Base-by-base conservation (phyloP, 2,797 vertebrate genomes). In the Urocyon cinereoargenteus region DNA sequence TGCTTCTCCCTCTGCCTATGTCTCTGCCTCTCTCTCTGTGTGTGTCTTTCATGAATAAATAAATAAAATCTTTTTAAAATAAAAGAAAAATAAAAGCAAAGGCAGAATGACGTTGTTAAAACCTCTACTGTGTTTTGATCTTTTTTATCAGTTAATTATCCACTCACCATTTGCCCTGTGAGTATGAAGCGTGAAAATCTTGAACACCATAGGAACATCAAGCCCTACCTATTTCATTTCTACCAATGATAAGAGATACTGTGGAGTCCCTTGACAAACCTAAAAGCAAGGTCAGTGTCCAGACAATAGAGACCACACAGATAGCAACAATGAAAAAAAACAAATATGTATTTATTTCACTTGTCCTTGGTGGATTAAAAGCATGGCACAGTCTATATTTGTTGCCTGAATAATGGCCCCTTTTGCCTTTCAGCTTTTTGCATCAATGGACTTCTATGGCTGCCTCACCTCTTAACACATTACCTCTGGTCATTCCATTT, bases 391-490 rank as follows among this genome's bases (percentile, higher is more conserved):
- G 16, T 66, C 26, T 64, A 21, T 28, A 61, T 55, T 82, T 89
- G 5, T 51, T 82, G 13, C 28, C 66, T 86, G 51, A 92, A 51
- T 85, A 72, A 86, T 59, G 55, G 77, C 19, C 24, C 57, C n/a
- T 86, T 97, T 90, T 91, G 59, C 75, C 93, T 86, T 91, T 59
- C 26, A 89, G 36, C 10, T 90, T 53, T 95, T 59, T 57, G 34
- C 83, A 85, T 8, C 57, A 77, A 24, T n/a, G 34, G n/a, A 77
- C 55, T 94, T 92, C 34, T 62, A 26, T 83, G 62, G 57, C 72
- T 66, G 21, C 45, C 31, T 95, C 83, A 40, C 31, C 93, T 86
- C 82, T 81, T 94, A 87, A 81, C 14, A 89, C 28, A 72, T 95
- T 94, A 75, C 34, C 22, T 19, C 28, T 40, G 64, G 21, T 79